Base-by-base conservation (phyloP, 2,888 invertebrate species). In the Choreutis nemorana region DNA sequence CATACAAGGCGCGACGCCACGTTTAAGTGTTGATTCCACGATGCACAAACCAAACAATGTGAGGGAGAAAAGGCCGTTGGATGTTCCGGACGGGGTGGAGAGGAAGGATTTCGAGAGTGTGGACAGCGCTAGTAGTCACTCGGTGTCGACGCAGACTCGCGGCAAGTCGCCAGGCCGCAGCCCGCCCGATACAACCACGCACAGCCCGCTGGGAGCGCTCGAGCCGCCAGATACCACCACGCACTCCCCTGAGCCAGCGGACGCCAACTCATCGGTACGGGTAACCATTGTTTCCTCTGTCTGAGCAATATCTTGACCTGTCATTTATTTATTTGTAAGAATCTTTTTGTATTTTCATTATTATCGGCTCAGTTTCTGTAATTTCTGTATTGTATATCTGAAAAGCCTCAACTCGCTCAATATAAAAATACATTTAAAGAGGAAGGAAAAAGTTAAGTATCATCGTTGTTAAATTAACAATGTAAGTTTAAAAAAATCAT, bases 101-200 rank as follows among this genome's bases (percentile, higher is more conserved):
- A 52, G 55, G 36, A n/a, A n/a, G n/a, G n/a, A n/a, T n/a, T 54
- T 56, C 26, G 45, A 52, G 51, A 56, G 43, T 29, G 60, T 58
- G 11, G 50, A 53, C 29, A 38, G 41, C 26, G n/a, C n/a, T n/a
- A n/a, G n/a, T n/a, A n/a, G 87, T 37, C 87, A 89, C 55, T 88
- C 89, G 1, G 89, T 89, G 31, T 89, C 89, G 1, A 89, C 89
- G 12, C 89, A 89, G 62, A 89, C 90, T 9, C 34, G 50, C 9
- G 48, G 51, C 23, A 59, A 58, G 38, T 62, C 62, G 2, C 56
- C 82, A 43, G 44, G 7, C 50, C 48, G 59, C 35, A 63, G 62
- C 23, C 91, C 91, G 4, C 91, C 91, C 0, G 92, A 92, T 50
- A 92, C 92, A 0, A 92, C 92, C 1, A 92, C 92, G 1, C 89